Conservation (phyloP, 1,140 invertebrate species). For the Danaus plexippus region DNA sequence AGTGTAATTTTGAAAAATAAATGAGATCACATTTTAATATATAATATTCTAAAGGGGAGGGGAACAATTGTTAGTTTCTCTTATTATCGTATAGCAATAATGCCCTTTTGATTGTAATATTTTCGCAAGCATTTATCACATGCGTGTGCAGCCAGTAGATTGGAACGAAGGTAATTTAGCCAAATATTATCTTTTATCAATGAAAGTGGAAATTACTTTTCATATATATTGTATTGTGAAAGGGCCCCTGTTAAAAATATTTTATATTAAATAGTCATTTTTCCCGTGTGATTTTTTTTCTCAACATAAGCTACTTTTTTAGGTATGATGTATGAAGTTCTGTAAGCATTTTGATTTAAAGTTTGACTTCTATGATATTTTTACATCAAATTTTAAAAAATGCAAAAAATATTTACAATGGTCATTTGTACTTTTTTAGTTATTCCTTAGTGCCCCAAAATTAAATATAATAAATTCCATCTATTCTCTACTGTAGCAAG, state of each 20-base stretch:
- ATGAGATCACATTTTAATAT: constrained; percentile 30
- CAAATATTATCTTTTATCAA: constrained; percentile 15
- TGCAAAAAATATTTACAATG: too few species aligned
- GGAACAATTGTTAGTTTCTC: constrained; percentile 62
- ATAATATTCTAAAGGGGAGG: constrained; percentile 42
- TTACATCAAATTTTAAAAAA: too few species aligned
- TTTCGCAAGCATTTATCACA: constrained; percentile 30
- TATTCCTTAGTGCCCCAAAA: too few species aligned
- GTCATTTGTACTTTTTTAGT: too few species aligned
- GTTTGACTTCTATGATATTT: too few species aligned
- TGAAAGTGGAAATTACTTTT: constrained; percentile 11
- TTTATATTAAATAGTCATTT: not conserved
- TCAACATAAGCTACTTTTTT: too few species aligned
- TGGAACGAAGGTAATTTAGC: constrained; percentile 31
- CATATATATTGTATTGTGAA: not conserved
- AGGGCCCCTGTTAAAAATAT: not conserved
- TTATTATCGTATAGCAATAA: constrained; percentile 45
- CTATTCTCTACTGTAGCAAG: too few species aligned
- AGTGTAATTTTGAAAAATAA: constrained; percentile 22
- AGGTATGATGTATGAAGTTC: too few species aligned
- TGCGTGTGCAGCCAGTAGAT: constrained; percentile 30
- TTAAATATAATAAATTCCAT: too few species aligned
- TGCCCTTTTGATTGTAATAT: constrained; percentile 38
- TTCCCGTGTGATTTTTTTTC: too few species aligned
- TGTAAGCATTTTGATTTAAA: too few species aligned